Evolutionary conservation across 2,113 vertebrate species (phyloP).

Genomic region (Poecile atricapillus): DNA sequence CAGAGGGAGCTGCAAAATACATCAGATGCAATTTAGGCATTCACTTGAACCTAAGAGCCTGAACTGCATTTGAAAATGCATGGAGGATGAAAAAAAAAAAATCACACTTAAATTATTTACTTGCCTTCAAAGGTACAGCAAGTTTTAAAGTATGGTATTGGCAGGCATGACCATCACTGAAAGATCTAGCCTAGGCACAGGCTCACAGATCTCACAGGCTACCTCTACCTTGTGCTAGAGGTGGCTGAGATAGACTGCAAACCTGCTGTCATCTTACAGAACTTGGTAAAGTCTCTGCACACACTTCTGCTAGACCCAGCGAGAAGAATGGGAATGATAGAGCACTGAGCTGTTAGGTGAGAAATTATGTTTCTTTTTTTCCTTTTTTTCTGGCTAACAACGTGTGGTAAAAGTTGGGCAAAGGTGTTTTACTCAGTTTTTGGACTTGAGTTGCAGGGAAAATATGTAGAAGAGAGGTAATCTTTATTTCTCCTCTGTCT

Average conservation of each 20-base stretch:
- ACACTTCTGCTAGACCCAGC: neutral
- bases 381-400: neutral
- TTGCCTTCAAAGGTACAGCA: neutral
- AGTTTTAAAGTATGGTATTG: neutral
- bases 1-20: neutral
- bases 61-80: neutral
- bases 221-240: neutral
- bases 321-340: neutral
- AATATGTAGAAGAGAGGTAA: neutral
- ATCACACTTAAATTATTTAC: neutral
- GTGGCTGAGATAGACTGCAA: neutral
- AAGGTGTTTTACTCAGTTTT: neutral
- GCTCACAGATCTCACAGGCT: neutral
- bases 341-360: neutral
- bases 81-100: rapidly evolving
- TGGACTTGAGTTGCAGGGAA: neutral
- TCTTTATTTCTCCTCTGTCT: neutral
- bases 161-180: neutral
- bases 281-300: neutral
- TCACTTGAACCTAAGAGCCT: neutral
- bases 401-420: neutral
- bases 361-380: neutral
- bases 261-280: neutral
- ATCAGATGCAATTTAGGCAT: neutral
- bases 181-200: neutral